phyloP scores from a whole-genome alignment of 2,113 vertebrate genomes.

The Bujurquina vittata region DNA sequence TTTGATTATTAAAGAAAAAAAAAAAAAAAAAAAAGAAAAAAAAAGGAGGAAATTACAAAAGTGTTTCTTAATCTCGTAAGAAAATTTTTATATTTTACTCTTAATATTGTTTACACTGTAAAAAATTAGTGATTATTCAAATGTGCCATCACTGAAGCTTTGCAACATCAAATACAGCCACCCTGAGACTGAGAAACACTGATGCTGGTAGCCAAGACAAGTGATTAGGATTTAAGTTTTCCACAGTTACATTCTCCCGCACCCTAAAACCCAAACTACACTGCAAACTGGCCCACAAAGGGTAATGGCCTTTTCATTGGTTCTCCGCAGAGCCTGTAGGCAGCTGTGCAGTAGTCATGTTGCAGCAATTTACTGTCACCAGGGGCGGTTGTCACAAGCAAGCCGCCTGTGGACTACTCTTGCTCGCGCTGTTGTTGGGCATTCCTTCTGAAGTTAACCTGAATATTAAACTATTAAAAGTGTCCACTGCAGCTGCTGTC shows the following conservation, averaged over 20 bases:
- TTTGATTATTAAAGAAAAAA: too few relatives aligned
- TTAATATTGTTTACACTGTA: not conserved
- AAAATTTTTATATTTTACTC: not conserved
- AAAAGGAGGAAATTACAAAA: not conserved
- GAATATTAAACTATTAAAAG: too few relatives aligned
- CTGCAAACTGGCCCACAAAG: slow-evolving; percentile 49
- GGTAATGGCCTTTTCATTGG: too few relatives aligned
- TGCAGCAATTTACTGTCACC: not conserved
- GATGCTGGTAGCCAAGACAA: slow-evolving; percentile 15
- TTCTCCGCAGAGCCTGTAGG: too few relatives aligned
- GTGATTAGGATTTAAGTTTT: slow-evolving; percentile 3
- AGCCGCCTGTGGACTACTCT: not conserved
- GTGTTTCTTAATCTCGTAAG: slow-evolving; percentile 53
- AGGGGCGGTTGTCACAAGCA: not conserved
- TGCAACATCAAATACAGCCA: not conserved
- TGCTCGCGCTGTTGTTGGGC: not conserved
- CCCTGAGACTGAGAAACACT: slow-evolving; percentile 60
- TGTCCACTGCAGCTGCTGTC: not conserved
- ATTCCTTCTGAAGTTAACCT: not conserved
- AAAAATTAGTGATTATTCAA: not conserved
- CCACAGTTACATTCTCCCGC: slow-evolving; percentile 20
- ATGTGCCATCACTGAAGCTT: not conserved
- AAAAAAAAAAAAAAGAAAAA: not conserved
- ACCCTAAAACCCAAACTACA: slow-evolving; percentile 59
- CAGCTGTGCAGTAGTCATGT: not conserved